Percentiles rank a stretch among this genome's conserved stretches.
Evolutionary conservation across 2,113 vertebrate species (phyloP).

Genomic region (Notarius quadriscutis): DNA sequence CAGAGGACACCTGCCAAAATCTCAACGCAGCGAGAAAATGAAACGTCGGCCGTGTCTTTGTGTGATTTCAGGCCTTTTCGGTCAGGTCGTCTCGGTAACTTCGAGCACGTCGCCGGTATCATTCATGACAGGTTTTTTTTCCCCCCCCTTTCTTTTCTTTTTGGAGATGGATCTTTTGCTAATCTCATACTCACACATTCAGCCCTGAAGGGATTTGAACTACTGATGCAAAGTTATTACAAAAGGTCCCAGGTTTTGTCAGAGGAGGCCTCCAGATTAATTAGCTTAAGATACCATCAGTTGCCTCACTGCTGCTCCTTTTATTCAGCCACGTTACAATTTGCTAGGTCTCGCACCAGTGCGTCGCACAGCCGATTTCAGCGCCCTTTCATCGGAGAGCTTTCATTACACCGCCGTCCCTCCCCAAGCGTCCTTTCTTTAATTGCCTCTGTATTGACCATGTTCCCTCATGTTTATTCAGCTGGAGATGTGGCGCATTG

Average conservation of each 20-base stretch:
- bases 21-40: conserved; percentile 28
- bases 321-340: conserved; percentile 35
- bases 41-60: conserved; percentile 41
- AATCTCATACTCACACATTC: conserved; percentile 10
- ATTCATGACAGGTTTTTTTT: not conserved
- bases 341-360: conserved; percentile 33
- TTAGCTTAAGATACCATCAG: conserved; percentile 50
- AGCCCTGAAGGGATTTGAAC: conserved; percentile 12
- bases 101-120: not conserved
- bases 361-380: conserved; percentile 33
- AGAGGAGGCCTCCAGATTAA: conserved; percentile 46
- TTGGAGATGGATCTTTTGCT: conserved; percentile 14
- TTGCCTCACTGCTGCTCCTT: conserved; percentile 26
- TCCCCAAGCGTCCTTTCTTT: conserved; percentile 27
- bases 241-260: conserved; percentile 38
- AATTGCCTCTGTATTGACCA: conserved; percentile 53
- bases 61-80: conserved; percentile 18
- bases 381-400: conserved; percentile 46
- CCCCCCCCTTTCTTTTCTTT: not conserved
- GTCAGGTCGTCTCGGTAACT: conserved; percentile 9
- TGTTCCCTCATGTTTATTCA: conserved; percentile 57
- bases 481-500: conserved; percentile 38
- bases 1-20: conserved; percentile 39
- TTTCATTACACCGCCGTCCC: conserved; percentile 41
- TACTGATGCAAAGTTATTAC: conserved; percentile 20